Conservation (phyloP, 2,888 invertebrate species). For the Dryocosmus kuriphilus region DNA sequence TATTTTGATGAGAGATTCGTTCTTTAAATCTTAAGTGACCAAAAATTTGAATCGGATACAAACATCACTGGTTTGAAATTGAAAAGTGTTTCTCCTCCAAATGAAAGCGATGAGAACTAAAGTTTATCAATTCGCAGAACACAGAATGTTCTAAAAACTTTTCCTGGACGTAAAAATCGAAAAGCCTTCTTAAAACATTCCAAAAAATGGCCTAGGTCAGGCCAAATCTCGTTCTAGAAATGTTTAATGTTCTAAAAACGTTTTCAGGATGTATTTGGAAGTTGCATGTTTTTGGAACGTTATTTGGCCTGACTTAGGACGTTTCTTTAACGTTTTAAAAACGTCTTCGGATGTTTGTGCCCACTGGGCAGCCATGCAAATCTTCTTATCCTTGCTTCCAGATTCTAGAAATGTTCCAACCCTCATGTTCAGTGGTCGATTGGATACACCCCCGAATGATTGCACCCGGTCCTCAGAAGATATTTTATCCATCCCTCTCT, state of each 20-base stretch:
- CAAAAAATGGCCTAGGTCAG: too few species aligned
- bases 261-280: too few species aligned
- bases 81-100: not conserved
- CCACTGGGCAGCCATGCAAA: not conserved
- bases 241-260: too few species aligned
- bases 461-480: slow-evolving; percentile 55
- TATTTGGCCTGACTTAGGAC: slow-evolving; percentile 66
- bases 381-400: not conserved
- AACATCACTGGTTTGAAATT: not conserved
- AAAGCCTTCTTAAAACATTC: too few species aligned
- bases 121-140: slow-evolving; percentile 16
- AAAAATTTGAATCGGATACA: not conserved
- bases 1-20: not conserved
- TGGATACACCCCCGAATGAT: slow-evolving; percentile 59
- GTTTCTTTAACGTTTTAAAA: too few species aligned
- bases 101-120: slow-evolving; percentile 1
- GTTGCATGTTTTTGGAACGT: too few species aligned
- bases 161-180: not conserved
- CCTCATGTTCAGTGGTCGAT: slow-evolving; percentile 59
- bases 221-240: too few species aligned
- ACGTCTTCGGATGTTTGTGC: slow-evolving; percentile 63
- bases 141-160: too few species aligned
- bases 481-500: slow-evolving; percentile 43
- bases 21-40: not conserved
- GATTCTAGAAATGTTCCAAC: slow-evolving; percentile 1